phyloP scores from a whole-genome alignment of 2,888 invertebrate genomes.

The Artemia sp. region DNA sequence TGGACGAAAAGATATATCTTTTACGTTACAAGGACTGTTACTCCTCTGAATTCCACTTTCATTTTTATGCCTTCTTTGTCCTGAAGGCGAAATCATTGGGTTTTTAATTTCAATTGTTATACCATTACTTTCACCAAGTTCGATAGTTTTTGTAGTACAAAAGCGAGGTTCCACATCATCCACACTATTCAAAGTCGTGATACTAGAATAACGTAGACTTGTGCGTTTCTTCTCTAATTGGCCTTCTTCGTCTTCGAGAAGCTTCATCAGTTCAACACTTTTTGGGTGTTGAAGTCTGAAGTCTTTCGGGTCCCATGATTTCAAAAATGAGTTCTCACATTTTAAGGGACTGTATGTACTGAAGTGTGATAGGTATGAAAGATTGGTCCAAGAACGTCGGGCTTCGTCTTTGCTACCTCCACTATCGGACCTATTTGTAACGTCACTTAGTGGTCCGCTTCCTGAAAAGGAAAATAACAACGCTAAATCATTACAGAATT shows the following conservation, averaged over 20 bases:
- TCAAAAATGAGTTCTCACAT: background rate
- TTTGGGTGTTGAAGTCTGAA: constrained; percentile 18
- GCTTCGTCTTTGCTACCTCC: constrained; percentile 10
- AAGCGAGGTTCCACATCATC: constrained; percentile 4
- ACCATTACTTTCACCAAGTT: background rate
- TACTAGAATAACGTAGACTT: constrained; percentile 10
- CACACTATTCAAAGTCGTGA: constrained; percentile 8
- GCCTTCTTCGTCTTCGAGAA: constrained; percentile 20
- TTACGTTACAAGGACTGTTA: too few relatives aligned
- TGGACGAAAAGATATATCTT: too few relatives aligned
- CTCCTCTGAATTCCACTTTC: too few relatives aligned
- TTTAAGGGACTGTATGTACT: background rate
- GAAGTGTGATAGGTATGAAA: background rate
- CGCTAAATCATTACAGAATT: too few relatives aligned
- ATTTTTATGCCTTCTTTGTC: too few relatives aligned
- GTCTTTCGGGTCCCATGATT: constrained; percentile 6
- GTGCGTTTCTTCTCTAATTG: background rate
- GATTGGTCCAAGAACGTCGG: constrained; percentile 2
- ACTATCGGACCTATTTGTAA: background rate
- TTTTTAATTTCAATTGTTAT: background rate
- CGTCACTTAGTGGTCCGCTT: background rate
- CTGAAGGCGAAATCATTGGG: background rate
- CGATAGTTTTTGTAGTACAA: background rate
- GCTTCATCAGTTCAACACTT: constrained; percentile 22
- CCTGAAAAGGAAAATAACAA: background rate